These are phyloP conservation scores for Trissolcus basalis DNA, from an alignment of 1,140 invertebrate species.

Conservation along the genomic window DNA sequence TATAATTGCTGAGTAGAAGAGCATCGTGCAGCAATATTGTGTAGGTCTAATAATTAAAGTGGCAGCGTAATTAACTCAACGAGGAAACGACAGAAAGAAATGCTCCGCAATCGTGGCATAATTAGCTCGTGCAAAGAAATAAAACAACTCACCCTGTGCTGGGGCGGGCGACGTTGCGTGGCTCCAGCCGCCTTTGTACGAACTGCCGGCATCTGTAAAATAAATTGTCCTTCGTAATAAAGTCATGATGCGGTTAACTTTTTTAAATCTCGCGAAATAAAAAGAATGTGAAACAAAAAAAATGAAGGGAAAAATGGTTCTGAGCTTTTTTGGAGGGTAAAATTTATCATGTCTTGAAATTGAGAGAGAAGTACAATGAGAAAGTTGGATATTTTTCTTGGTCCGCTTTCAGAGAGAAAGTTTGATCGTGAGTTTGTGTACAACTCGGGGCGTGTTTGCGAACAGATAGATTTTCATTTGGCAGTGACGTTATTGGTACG, in stretches of 20 bases:
- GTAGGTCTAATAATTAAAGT: constrained; percentile 47
- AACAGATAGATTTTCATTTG: constrained; percentile 77
- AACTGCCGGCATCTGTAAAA: constrained; percentile 79
- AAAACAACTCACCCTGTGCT: constrained; percentile 71
- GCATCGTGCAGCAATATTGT: constrained; percentile 29
- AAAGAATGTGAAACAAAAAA: neutral
- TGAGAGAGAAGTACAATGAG: neutral
- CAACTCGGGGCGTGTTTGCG: constrained; percentile 66
- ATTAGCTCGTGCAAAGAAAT: constrained; percentile 28
- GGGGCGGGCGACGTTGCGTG: constrained; percentile 78
- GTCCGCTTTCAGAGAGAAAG: constrained; percentile 27
- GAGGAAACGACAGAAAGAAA: constrained; percentile 49
- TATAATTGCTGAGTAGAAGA: constrained; percentile 50
- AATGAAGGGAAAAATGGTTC: no score
- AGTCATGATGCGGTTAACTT: no score
- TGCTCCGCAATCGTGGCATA: constrained; percentile 22
- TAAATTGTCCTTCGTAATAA: neutral
- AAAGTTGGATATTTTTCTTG: constrained; percentile 21
- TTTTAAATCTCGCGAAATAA: constrained; percentile 6
- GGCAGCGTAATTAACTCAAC: constrained; percentile 44
- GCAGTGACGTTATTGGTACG: constrained; percentile 71
- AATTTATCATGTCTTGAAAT: neutral
- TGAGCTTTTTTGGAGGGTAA: no score
- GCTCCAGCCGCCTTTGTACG: constrained; percentile 82
- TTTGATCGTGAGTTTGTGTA: constrained; percentile 18